A percentile compares a stretch with the other conserved stretches of the same genome.
Evolutionary conservation across 2,888 invertebrate species (phyloP).

Genomic region (Tachina lurida): DNA sequence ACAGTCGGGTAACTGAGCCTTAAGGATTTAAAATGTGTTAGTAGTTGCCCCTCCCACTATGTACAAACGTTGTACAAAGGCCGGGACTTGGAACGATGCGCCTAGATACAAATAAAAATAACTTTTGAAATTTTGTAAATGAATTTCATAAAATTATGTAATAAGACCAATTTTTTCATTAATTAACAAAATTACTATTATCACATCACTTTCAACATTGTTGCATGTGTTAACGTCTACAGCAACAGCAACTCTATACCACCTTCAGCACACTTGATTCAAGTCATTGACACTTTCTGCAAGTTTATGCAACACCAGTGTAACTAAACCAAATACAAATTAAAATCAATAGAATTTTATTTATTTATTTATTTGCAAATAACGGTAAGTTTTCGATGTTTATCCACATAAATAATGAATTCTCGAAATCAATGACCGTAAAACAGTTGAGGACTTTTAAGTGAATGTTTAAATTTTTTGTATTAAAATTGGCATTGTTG

Average conservation of each 20-base stretch:
- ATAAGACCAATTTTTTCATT: background rate
- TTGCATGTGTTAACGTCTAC: background rate
- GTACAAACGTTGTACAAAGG: too few species aligned
- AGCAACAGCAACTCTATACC: background rate
- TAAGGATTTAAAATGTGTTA: too few species aligned
- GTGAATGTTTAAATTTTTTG: background rate
- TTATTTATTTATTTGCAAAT: background rate
- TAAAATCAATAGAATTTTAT: background rate
- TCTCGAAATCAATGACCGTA: conserved; percentile 44
- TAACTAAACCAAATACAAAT: conserved; percentile 18
- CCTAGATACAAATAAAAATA: background rate
- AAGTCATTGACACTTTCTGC: conserved; percentile 27
- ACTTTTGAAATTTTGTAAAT: too few species aligned
- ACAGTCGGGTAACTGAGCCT: too few species aligned
- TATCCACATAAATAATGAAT: background rate
- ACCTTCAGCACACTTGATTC: background rate
- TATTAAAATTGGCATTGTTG: conserved; percentile 11
- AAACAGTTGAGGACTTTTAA: conserved; percentile 14
- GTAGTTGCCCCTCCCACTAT: too few species aligned
- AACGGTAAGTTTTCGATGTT: conserved; percentile 37
- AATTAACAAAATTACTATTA: conserved; percentile 4
- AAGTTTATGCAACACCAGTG: conserved; percentile 33
- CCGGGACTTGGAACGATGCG: too few species aligned
- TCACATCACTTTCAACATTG: background rate
- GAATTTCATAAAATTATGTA: background rate